Base-by-base conservation (phyloP, 2,113 vertebrate genomes). In the Excalfactoria chinensis region DNA sequence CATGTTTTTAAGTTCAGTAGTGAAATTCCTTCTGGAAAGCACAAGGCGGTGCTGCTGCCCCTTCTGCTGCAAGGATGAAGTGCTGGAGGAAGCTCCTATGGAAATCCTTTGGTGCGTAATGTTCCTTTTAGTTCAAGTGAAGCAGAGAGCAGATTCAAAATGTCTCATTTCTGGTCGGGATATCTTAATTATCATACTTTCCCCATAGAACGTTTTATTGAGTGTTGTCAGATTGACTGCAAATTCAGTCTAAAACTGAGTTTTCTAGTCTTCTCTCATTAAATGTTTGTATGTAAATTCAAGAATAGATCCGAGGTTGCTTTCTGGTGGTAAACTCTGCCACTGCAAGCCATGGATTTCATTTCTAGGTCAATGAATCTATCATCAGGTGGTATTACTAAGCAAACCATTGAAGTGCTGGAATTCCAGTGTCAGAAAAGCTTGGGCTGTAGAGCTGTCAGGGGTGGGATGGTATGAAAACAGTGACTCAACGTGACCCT, bases 1-100 rank as follows among this genome's bases (percentile, higher is more conserved):
- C 37, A 11, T 0, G 2, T 83, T 88, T 40, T 8, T n/a, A 32
- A 32, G 69, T 20, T 41, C 5, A 1, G 41, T 2, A 28, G 41
- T 95, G 95, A 81, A 76, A 64, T 96, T 93, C 56, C 76, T 71
- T 43, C 46, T 40, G 35, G 56, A 66, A 74, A 64, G 79, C 97
- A 96, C 96, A 7, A 88, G 96, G 92, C 6, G 94, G 94, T 86
- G 94, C 94, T 96, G 90, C 76, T 95, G 88, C 60, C 66, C 75
- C 91, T 96, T 58, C 73, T 1, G 18, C 79, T 64, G 79, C 1
- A 34, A 44, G 60, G 40, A 26, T 51, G 10, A 77, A 5, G 21
- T 2, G 16, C 14, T 56, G 34, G 11, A 68, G 49, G 77, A 95
- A 71, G 25, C 56, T 30, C 26, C 51, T 13, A 11, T 66, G 86